Conservation (phyloP, 1,140 invertebrate genomes). For the Lordiphosa mommai region DNA sequence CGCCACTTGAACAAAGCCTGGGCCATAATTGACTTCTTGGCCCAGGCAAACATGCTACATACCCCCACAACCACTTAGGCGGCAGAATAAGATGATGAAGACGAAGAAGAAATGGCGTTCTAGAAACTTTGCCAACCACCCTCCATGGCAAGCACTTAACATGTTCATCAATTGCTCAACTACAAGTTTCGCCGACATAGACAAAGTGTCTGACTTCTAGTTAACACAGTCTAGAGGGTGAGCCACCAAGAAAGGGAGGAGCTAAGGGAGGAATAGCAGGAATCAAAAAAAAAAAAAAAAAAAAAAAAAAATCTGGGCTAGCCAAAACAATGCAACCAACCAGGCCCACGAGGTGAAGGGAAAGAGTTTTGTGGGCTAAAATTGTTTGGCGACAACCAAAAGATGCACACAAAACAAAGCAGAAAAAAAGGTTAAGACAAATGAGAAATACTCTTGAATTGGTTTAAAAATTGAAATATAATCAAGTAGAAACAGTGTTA, state of each 20-base stretch:
- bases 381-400: constrained; percentile 38
- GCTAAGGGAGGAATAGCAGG: constrained; percentile 6
- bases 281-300: constrained; percentile 9
- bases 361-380: constrained; percentile 28
- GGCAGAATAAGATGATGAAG: neutral
- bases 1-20: constrained; percentile 65
- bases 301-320: constrained; percentile 38
- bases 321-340: constrained; percentile 57
- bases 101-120: constrained; percentile 35
- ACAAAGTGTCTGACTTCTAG: constrained; percentile 54
- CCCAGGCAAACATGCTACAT: constrained; percentile 32
- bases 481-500: no score
- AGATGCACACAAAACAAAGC: neutral
- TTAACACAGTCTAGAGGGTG: constrained; percentile 18
- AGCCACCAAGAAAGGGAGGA: neutral
- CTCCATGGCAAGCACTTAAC: constrained; percentile 62
- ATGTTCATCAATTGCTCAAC: constrained; percentile 69
- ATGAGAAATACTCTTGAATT: no score
- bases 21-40: constrained; percentile 67
- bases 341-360: neutral
- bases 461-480: no score
- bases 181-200: constrained; percentile 49
- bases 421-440: no score
- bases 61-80: constrained; percentile 26
- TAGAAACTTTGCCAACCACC: constrained; percentile 49